phyloP scores from a whole-genome alignment of 2,797 vertebrate species.

The Phylloscopus collybita region DNA sequence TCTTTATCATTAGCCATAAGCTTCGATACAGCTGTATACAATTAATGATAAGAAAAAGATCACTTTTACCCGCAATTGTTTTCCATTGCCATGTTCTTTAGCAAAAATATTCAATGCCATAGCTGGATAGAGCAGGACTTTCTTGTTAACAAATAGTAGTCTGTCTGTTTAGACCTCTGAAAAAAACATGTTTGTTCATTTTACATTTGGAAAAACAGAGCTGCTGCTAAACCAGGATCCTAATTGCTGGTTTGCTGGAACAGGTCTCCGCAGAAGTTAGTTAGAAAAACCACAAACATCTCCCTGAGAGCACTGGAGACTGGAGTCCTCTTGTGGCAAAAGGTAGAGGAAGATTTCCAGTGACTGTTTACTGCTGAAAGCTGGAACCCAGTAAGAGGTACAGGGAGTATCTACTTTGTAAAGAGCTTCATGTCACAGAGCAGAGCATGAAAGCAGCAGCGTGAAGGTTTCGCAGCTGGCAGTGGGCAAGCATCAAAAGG shows the following conservation, averaged over 20 bases:
- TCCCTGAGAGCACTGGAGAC: neutral
- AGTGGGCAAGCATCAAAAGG: constrained; percentile 3
- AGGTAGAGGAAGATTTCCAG: neutral
- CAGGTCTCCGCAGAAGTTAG: neutral
- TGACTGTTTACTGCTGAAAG: neutral
- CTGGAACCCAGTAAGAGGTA: neutral
- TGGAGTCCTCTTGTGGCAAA: neutral
- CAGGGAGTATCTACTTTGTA: neutral
- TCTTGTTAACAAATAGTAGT: neutral
- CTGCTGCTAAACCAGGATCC: constrained; percentile 24
- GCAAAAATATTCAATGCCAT: constrained; percentile 41
- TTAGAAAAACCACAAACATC: constrained; percentile 3
- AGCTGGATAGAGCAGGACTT: neutral
- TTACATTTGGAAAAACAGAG: constrained; percentile 29
- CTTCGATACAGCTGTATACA: neutral
- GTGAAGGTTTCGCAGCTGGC: neutral
- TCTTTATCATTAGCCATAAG: neutral
- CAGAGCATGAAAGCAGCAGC: neutral
- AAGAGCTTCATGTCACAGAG: neutral
- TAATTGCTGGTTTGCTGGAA: constrained; percentile 25
- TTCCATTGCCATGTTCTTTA: constrained; percentile 27
- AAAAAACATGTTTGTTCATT: neutral
- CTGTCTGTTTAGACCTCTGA: neutral
- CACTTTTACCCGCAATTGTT: constrained; percentile 12
- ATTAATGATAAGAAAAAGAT: neutral